Evolutionary conservation across 2,797 vertebrate genomes (phyloP), one percentile per base, ranked within the genome.

Genomic region (Molossus molossus): DNA sequence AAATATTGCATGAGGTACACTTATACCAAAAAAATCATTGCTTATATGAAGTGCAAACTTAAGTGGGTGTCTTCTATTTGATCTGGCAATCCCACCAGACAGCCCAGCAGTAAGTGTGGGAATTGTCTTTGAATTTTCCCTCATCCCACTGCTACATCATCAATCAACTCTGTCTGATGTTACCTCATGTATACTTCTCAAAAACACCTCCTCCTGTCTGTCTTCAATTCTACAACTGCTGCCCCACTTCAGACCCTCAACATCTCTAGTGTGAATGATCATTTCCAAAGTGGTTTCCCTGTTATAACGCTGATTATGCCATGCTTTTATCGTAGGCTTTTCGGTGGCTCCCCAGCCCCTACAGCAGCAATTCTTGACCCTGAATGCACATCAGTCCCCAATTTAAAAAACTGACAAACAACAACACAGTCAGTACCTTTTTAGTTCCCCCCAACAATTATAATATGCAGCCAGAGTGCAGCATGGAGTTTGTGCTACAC

Each of bases 401-500:
- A n/a, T 37, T 87, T 48, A 40, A 18, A 17, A 77, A 73, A 37
- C 37, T 33, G 40, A 48, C 50, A 76, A 48, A 37, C 37, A 50
- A 29, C 6, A 29, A n/a, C 14, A 67, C 2, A 27, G 20, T 45
- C 45, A 40, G 27, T 27, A 37, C 5, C 27, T 23, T 60, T 23
- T 12, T 33, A n/a, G 14, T 3, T 79, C 48, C 67, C 73, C 60
- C 9, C 5, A n/a, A 14, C 58, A 55, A 88, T 48, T 77, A 40
- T n/a, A 55, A 48, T 1, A 27, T 9, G 17, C 21, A 58, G 21
- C 21, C 27, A 14, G 48, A 60, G 3, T n/a, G 8, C 37, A 53
- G 14, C 1, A 8, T 0, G 1, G 21, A 40, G 10, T 11, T 65
- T 55, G 14, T 0, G 14, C 40, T 8, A 0, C 6, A 27, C 0